Conservation (phyloP, 2,797 vertebrate species). For the Bovichtus diacanthus region DNA sequence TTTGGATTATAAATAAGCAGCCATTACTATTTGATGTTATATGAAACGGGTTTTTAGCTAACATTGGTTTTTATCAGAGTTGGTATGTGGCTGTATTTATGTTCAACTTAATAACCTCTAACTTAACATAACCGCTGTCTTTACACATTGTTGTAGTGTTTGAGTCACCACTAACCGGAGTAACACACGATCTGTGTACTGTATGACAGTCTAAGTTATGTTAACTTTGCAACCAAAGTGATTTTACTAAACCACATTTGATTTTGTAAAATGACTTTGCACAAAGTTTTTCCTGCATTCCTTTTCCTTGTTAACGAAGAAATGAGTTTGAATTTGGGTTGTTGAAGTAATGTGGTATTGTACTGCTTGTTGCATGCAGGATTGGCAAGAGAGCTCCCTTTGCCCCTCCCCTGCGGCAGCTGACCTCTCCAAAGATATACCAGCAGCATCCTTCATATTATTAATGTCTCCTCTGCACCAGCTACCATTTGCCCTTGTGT, state of each 20-base stretch:
- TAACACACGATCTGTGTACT: constrained; percentile 40
- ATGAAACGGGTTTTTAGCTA: not conserved
- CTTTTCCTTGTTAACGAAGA: constrained; percentile 87
- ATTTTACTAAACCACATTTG: not conserved
- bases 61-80: constrained; percentile 2
- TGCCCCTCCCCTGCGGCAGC: constrained; percentile 88
- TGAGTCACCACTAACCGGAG: constrained; percentile 29
- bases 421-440: constrained; percentile 90
- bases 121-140: constrained; percentile 18
- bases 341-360: constrained; percentile 91
- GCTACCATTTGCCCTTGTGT: constrained; percentile 56
- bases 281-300: constrained; percentile 78
- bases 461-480: constrained; percentile 83
- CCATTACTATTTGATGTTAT: not conserved
- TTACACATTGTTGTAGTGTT: constrained; percentile 1
- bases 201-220: not conserved
- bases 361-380: constrained; percentile 98
- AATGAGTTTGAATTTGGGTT: constrained; percentile 80
- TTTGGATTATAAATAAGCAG: not conserved
- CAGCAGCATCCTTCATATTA: constrained; percentile 90
- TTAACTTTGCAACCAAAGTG: constrained; percentile 1
- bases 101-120: constrained; percentile 33
- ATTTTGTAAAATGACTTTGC: constrained; percentile 21
- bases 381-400: constrained; percentile 91
- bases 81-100: constrained; percentile 58